A percentile compares a stretch with the other conserved stretches of the same genome.
Evolutionary conservation across 1,140 invertebrate species (phyloP).

Genomic region (Homarus americanus): DNA sequence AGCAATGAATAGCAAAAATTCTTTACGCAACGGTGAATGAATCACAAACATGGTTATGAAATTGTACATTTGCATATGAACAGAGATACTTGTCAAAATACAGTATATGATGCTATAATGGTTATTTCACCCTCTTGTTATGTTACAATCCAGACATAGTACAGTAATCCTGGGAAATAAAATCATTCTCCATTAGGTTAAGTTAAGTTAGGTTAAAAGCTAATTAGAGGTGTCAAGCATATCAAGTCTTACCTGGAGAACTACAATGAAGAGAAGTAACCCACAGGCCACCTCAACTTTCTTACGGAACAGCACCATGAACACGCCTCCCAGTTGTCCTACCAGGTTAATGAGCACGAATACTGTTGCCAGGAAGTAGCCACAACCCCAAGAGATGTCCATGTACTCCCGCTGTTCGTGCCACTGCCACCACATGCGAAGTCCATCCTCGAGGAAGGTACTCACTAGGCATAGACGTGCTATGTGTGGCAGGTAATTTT

Average conservation of each 20-base stretch:
- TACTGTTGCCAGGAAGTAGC: conserved; percentile 93
- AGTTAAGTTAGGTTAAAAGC: too few species aligned
- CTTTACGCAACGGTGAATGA: too few species aligned
- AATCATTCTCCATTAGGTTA: too few species aligned
- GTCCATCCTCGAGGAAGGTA: conserved; percentile 99
- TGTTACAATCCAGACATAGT: too few species aligned
- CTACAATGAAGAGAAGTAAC: conserved; percentile 96
- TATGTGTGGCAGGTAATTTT: conserved; percentile 95
- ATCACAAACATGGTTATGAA: too few species aligned
- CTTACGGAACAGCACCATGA: conserved; percentile 95
- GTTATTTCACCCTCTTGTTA: too few species aligned
- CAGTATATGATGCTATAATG: too few species aligned
- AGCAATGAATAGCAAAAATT: too few species aligned
- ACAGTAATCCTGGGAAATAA: too few species aligned
- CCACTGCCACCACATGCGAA: conserved; percentile 99
- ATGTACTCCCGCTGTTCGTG: conserved; percentile 98
- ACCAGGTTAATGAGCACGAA: conserved; percentile 96
- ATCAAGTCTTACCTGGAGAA: conserved; percentile 87
- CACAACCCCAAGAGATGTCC: conserved; percentile 98
- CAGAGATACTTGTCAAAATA: too few species aligned
- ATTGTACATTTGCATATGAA: too few species aligned
- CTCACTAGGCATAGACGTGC: conserved; percentile 98
- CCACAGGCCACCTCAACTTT: conserved; percentile 97
- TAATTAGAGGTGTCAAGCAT: too few species aligned
- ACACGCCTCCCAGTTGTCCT: conserved; percentile 96